Evolutionary conservation across 2,797 vertebrate species (phyloP).

Genomic region (Sebastes elongatus): DNA sequence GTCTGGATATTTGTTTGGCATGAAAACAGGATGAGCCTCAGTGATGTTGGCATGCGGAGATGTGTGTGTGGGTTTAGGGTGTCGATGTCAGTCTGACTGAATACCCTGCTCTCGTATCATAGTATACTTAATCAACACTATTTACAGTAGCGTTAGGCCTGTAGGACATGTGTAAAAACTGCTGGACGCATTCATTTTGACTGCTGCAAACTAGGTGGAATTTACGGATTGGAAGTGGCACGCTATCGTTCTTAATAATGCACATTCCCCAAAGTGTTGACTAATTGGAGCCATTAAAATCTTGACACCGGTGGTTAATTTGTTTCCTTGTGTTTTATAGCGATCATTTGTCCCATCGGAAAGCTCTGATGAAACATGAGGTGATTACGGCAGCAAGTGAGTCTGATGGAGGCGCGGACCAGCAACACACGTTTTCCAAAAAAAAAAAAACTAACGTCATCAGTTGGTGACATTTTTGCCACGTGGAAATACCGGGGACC

Average conservation of each 20-base stretch:
- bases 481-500: neutral
- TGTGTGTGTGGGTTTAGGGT: neutral
- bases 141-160: slow-evolving; percentile 15
- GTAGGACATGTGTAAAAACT: slow-evolving; percentile 35
- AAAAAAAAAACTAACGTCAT: slow-evolving; percentile 2
- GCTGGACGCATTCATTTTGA: slow-evolving; percentile 30
- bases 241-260: slow-evolving; percentile 72
- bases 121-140: slow-evolving; percentile 19
- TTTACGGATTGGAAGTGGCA: slow-evolving; percentile 56
- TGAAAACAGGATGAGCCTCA: slow-evolving; percentile 12
- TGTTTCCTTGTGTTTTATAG: slow-evolving; percentile 80
- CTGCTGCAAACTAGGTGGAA: slow-evolving; percentile 46
- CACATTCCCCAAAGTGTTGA: slow-evolving; percentile 76
- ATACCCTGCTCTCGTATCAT: neutral
- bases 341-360: slow-evolving; percentile 72
- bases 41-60: slow-evolving; percentile 1
- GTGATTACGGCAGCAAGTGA: slow-evolving; percentile 63
- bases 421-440: slow-evolving; percentile 23
- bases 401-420: slow-evolving; percentile 21
- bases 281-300: slow-evolving; percentile 83
- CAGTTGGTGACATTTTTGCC: slow-evolving; percentile 44
- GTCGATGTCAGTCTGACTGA: neutral
- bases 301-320: slow-evolving; percentile 78
- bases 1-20: slow-evolving; percentile 5
- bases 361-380: slow-evolving; percentile 74